Evolutionary conservation across 2,888 invertebrate genomes (phyloP).

Genomic region (Clusia tigrina): DNA sequence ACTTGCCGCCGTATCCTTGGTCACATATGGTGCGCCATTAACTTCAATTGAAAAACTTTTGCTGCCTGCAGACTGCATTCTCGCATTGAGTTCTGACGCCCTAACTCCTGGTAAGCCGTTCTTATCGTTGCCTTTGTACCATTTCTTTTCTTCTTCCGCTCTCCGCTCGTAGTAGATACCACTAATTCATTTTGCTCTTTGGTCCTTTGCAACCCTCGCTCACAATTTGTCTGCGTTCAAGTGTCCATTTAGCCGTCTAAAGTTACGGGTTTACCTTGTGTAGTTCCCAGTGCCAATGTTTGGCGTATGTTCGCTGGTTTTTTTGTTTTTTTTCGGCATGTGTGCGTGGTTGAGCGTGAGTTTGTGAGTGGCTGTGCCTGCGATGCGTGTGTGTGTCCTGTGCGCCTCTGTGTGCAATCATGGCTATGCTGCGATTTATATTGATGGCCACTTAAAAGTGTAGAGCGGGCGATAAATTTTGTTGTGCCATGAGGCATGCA

Average conservation of each 20-base stretch:
- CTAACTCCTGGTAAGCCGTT: not conserved
- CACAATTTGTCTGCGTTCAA: slow-evolving; percentile 29
- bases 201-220: not conserved
- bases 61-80: slow-evolving; percentile 6
- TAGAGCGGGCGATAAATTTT: slow-evolving; percentile 7
- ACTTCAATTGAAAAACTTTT: slow-evolving; percentile 30
- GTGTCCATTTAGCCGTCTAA: slow-evolving; percentile 28
- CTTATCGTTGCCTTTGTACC: slow-evolving; percentile 3
- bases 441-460: slow-evolving; percentile 23
- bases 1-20: not conserved
- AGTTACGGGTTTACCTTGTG: slow-evolving; percentile 10
- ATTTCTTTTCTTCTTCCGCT: slow-evolving; percentile 17
- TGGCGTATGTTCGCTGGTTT: not conserved
- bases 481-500: slow-evolving; percentile 7
- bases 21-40: slow-evolving; percentile 27
- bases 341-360: not conserved
- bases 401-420: not conserved
- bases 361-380: not conserved
- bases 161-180: slow-evolving; percentile 18
- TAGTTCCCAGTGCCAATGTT: not conserved
- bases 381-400: not conserved
- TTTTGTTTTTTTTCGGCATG: slow-evolving; percentile 8
- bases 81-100: not conserved
- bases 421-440: slow-evolving; percentile 26
- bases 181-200: slow-evolving; percentile 27